A percentile compares a stretch with the other conserved stretches of the same genome.
These are phyloP conservation scores for Phaenicophaeus curvirostris DNA, from an alignment of 2,797 vertebrate species.

Conservation along the genomic window DNA sequence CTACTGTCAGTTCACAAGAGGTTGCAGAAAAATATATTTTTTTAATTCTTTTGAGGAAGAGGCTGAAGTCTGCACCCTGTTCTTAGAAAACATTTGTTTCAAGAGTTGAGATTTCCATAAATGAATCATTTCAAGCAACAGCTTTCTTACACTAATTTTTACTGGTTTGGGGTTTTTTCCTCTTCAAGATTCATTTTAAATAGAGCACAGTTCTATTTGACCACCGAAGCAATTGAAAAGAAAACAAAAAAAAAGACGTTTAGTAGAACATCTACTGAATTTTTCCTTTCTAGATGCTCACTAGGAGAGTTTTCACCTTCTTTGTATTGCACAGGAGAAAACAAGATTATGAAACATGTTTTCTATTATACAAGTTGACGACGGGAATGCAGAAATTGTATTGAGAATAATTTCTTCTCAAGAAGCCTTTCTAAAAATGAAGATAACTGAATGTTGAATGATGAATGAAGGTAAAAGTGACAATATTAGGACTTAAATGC, in stretches of 20 bases:
- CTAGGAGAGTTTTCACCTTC: not conserved
- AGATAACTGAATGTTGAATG: not conserved
- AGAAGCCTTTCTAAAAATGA: not conserved
- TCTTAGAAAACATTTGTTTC: constrained; percentile 40
- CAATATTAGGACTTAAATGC: not conserved
- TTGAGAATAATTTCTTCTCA: not conserved
- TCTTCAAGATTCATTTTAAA: constrained; percentile 51
- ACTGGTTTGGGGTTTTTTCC: not conserved
- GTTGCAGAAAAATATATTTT: not conserved
- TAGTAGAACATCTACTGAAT: not conserved
- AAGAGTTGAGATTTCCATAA: not conserved
- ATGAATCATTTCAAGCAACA: constrained; percentile 43
- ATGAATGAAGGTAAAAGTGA: not conserved
- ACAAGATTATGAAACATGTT: not conserved
- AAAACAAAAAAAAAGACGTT: not conserved
- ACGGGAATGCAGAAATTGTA: not conserved
- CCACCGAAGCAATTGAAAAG: not conserved
- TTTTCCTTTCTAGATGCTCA: not conserved
- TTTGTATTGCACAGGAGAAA: not conserved
- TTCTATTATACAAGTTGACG: not conserved
- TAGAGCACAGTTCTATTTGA: not conserved
- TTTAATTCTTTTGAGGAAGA: not conserved
- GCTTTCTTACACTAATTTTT: not conserved
- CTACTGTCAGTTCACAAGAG: not conserved
- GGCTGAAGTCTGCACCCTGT: not conserved